Evolutionary conservation across 2,888 invertebrate genomes (phyloP).

Genomic region (Folsomia candida): DNA sequence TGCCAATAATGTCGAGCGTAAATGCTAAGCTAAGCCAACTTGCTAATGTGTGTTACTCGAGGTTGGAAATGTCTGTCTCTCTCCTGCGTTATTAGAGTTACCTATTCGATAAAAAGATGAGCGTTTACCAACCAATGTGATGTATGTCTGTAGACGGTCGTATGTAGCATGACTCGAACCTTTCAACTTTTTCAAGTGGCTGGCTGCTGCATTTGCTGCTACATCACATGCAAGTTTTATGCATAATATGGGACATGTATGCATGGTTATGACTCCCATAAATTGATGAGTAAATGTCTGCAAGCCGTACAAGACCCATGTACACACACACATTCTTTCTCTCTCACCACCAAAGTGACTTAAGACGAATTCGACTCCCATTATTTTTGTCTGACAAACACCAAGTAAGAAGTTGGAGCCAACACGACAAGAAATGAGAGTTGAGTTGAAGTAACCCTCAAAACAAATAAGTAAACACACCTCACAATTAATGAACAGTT

Average conservation of each 20-base stretch:
- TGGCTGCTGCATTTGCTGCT: no score
- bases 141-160: no score
- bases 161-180: neutral
- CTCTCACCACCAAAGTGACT: neutral
- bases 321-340: neutral
- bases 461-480: slow-evolving; percentile 5
- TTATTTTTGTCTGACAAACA: slow-evolving; percentile 7
- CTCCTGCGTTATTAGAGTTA: neutral
- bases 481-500: neutral
- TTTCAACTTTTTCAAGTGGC: neutral
- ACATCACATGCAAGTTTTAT: no score
- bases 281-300: neutral
- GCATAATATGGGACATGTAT: no score
- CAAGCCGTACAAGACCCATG: no score
- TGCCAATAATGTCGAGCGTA: neutral
- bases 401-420: neutral
- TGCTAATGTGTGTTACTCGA: neutral
- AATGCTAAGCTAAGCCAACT: neutral
- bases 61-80: neutral
- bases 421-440: neutral
- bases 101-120: neutral
- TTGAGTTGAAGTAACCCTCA: neutral
- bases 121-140: neutral
- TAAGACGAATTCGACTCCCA: slow-evolving; percentile 1
- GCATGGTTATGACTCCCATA: no score